Evolutionary conservation across 2,113 vertebrate genomes (phyloP), one percentile per base, ranked within the genome.

Genomic region (Buteo buteo): DNA sequence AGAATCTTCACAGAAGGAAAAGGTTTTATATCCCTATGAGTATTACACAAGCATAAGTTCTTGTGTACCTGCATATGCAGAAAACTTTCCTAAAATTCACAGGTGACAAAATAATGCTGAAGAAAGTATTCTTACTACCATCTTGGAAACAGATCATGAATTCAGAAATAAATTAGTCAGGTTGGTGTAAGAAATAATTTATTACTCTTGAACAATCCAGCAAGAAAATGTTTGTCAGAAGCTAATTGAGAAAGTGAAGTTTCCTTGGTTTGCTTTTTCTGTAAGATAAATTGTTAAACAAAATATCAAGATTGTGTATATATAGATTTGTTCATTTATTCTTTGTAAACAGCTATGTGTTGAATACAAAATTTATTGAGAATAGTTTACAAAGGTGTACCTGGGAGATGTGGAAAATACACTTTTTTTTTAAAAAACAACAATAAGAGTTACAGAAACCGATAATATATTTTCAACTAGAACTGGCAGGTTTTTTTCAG

Each of bases 101-200:
- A 57, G 36, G 6, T 42, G 11, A 0, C 0, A 2, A 64, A 84
- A 32, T 38, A 72, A 55, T 3, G 4, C 3, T 29, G 24, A 81
- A 65, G 12, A 83, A 81, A 71, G 3, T 38, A 34, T 78, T 61
- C 10, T 54, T 89, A 21, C 14, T 54, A 28, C 6, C 6, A 54
- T 58, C 24, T 58, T 66, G 25, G 32, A 91, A 82, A 1, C 1
- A 81, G 45, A 70, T 32, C 2, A 28, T 42, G 18, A 74, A 85
- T 67, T 76, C 26, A 78, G 57, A 78, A 90, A 84, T 55, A 50
- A 90, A 38, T 82, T 78, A 82, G 1, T 64, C 32, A 65, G 11
- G 13, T 2, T 82, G 2, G 13, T 44, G 26, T 10, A 50, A 87
- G 18, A 89, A 83, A 49, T 79, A 90, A 70, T 90, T 44, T 65